Conservation (phyloP, 1,140 invertebrate genomes). For the Trichonephila clavipes region DNA sequence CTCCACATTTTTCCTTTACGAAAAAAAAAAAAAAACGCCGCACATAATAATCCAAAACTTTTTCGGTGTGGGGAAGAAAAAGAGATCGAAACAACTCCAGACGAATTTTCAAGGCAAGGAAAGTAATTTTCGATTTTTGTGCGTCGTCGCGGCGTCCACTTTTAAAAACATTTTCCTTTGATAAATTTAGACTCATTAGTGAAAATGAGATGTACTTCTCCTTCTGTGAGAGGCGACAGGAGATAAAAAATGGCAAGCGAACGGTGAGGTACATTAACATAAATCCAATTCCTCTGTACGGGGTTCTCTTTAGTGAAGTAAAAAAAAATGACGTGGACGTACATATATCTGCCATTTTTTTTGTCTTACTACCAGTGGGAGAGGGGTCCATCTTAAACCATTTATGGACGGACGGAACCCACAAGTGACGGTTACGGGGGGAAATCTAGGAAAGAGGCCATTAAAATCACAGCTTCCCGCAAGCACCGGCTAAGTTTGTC, state of each 20-base stretch:
- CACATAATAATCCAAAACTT: conserved; percentile 14
- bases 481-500: conserved; percentile 55
- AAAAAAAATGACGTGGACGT: background rate
- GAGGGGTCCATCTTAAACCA: conserved; percentile 73
- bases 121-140: conserved; percentile 67
- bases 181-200: conserved; percentile 76
- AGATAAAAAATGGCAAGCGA: conserved; percentile 13
- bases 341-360: conserved; percentile 13
- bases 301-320: background rate
- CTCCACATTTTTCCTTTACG: background rate
- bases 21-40: background rate
- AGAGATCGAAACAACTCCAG: conserved; percentile 51
- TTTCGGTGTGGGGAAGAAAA: background rate
- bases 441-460: conserved; percentile 22
- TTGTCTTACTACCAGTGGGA: background rate
- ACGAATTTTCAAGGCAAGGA: background rate
- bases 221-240: background rate
- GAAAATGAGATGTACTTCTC: conserved; percentile 70
- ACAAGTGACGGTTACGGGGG: conserved; percentile 15
- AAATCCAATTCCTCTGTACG: conserved; percentile 65
- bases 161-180: conserved; percentile 73
- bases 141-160: background rate
- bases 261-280: conserved; percentile 65
- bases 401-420: conserved; percentile 49
- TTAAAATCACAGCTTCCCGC: conserved; percentile 53